A percentile compares a stretch with the other conserved stretches of the same genome.
Evolutionary conservation across 2,113 vertebrate genomes (phyloP).

Genomic region (Pristiophorus japonicus): DNA sequence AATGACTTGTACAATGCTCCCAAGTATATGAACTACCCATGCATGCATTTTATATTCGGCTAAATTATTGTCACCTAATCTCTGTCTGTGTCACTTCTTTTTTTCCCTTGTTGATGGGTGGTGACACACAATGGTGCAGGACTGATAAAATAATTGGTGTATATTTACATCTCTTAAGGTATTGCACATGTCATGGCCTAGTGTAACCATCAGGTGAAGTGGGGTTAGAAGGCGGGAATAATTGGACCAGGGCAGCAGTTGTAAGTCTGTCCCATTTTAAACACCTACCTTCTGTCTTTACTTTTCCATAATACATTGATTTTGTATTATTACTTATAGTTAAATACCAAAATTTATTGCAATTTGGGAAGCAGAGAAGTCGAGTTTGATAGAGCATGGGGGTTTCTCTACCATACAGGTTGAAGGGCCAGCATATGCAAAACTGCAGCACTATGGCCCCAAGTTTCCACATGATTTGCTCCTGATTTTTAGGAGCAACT

Average conservation of each 20-base stretch:
- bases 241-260: not conserved
- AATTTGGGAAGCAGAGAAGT: not conserved
- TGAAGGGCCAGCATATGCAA: too few relatives aligned
- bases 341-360: not conserved
- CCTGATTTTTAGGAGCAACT: too few relatives aligned
- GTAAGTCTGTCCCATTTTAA: not conserved
- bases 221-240: too few relatives aligned
- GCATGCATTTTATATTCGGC: not conserved
- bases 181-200: too few relatives aligned
- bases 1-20: not conserved
- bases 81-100: not conserved
- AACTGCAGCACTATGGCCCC: too few relatives aligned
- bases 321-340: not conserved
- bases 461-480: too few relatives aligned
- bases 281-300: not conserved
- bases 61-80: not conserved
- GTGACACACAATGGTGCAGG: not conserved
- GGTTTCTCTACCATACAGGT: not conserved
- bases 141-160: not conserved
- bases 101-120: not conserved
- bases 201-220: too few relatives aligned
- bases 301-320: not conserved
- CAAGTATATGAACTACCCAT: not conserved
- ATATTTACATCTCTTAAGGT: not conserved
- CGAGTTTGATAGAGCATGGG: not conserved